Base-by-base conservation (phyloP, 2,797 vertebrate genomes). In the Parambassis ranga region DNA sequence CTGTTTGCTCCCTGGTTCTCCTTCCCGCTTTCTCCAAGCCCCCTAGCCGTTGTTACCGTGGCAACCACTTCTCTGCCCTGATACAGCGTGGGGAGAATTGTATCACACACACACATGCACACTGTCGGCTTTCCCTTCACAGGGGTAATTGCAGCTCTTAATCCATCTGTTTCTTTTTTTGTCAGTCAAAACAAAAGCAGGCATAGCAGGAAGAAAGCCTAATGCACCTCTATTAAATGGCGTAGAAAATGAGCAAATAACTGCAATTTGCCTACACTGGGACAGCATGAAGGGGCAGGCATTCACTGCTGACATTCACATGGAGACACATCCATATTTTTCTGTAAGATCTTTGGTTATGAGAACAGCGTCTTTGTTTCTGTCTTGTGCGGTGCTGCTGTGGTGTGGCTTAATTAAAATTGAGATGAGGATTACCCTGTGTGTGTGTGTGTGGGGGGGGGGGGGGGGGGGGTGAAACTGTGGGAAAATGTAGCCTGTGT, bases 101-200 rank as follows among this genome's bases (percentile, higher is more conserved):
- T 68, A 72, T 68, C 77, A n/a, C 70, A 38, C 65, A 13, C 58
- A 24, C 50, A 14, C 23, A 37, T 31, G 9, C 50, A 13, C 35
- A 19, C 32, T 52, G 73, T 42, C 32, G 35, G 51, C 60, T 59
- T 71, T 76, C 43, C 60, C 43, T 77, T 65, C 37, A 10, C 69
- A 56, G 70, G 75, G 75, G 70, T 87, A 90, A 88, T 90, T 87
- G 76, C 87, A 68, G 79, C 81, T 71, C 79, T 85, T 89, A 87
- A 89, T 89, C 82, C 81, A 68, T 87, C 71, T 79, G 78, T 85
- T 87, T 86, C 32, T 55, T 56, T 69, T 65, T 79, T 61, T 76
- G 73, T 80, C 15, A 43, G 71, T 69, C 72, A 71, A 82, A 89
- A 89, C 83, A 91, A 89, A 86, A 79, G 81, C 73, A 52, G 38